phyloP scores from a whole-genome alignment of 2,113 vertebrate species.

The Hepsetus odoe region DNA sequence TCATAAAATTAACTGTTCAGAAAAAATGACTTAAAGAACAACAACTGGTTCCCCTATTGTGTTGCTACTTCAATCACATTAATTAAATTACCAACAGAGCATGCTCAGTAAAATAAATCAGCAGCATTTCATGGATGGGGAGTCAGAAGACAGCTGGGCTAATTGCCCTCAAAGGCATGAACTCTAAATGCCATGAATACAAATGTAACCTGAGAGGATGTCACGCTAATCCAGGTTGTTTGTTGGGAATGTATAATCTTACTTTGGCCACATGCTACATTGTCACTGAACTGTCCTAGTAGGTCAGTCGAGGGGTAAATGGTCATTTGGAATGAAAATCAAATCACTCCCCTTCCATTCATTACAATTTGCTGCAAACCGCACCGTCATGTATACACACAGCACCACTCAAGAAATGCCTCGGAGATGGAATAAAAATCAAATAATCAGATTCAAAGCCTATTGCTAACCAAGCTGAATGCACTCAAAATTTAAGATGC shows the following conservation, averaged over 20 bases:
- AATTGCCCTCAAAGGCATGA: conserved; percentile 29
- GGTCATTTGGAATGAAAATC: conserved; percentile 73
- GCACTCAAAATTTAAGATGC: conserved; percentile 38
- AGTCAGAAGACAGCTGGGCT: conserved; percentile 31
- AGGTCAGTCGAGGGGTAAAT: conserved; percentile 71
- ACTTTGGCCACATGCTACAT: conserved; percentile 57
- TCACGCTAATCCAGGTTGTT: conserved; percentile 15
- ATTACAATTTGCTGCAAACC: conserved; percentile 65
- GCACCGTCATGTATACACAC: conserved; percentile 63
- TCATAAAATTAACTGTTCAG: too few species aligned
- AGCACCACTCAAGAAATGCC: conserved; percentile 57
- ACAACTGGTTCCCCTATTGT: neutral
- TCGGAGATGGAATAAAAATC: conserved; percentile 38
- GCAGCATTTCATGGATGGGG: conserved; percentile 17
- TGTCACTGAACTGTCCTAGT: conserved; percentile 52
- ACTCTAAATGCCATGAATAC: conserved; percentile 17
- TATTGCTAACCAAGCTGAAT: conserved; percentile 40
- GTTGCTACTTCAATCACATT: conserved; percentile 4
- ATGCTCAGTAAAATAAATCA: conserved; percentile 19
- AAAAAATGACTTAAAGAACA: neutral
- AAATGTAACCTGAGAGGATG: conserved; percentile 44
- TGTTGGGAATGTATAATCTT: conserved; percentile 47
- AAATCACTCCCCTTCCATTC: conserved; percentile 69
- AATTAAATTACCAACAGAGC: neutral
- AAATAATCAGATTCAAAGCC: conserved; percentile 32